Evolutionary conservation across 2,888 invertebrate genomes (phyloP).

Genomic region (Drosophila niveifrons): DNA sequence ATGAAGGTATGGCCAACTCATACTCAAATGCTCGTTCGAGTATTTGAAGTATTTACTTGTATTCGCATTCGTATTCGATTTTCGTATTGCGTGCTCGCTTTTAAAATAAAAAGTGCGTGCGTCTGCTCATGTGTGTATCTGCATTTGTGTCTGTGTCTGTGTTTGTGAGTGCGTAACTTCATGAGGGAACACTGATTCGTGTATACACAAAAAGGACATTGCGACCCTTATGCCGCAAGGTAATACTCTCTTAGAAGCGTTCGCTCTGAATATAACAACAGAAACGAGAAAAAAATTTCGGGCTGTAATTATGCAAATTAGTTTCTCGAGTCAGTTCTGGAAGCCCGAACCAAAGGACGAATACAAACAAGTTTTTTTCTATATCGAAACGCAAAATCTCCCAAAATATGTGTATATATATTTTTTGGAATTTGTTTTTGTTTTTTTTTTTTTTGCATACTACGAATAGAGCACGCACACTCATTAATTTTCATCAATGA

Average conservation of each 20-base stretch:
- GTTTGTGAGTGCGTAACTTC: neutral
- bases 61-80: slow-evolving; percentile 22
- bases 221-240: slow-evolving; percentile 68
- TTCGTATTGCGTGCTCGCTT: slow-evolving; percentile 16
- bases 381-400: slow-evolving; percentile 60
- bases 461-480: slow-evolving; percentile 69
- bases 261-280: slow-evolving; percentile 20
- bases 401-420: slow-evolving; percentile 39
- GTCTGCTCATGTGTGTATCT: slow-evolving; percentile 44
- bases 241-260: slow-evolving; percentile 25
- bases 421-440: slow-evolving; percentile 18
- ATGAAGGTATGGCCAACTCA: slow-evolving; percentile 22
- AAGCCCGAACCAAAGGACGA: slow-evolving; percentile 28
- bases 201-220: slow-evolving; percentile 71
- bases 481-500: slow-evolving; percentile 79
- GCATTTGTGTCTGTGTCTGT: slow-evolving; percentile 25
- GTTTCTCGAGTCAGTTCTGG: slow-evolving; percentile 51
- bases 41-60: slow-evolving; percentile 1
- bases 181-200: slow-evolving; percentile 32
- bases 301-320: slow-evolving; percentile 82
- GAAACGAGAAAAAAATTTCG: slow-evolving; percentile 64
- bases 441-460: slow-evolving; percentile 56
- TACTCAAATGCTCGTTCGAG: slow-evolving; percentile 8
- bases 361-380: slow-evolving; percentile 32
- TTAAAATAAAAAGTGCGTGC: slow-evolving; percentile 61